Evolutionary conservation across 1,140 invertebrate species (phyloP).

Genomic region (Maniola jurtina): DNA sequence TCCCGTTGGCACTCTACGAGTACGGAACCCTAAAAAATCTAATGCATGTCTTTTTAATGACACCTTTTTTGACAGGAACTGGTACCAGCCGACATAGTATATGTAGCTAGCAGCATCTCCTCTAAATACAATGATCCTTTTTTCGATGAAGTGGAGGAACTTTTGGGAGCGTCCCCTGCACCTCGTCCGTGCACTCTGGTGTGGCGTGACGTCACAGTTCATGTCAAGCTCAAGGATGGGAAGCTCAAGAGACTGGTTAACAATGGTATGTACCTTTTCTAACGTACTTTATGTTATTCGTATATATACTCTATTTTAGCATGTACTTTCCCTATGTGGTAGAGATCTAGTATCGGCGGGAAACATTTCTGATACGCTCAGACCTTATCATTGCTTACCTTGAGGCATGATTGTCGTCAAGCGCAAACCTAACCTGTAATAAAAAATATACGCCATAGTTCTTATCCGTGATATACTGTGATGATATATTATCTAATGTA

Average conservation of each 20-base stretch:
- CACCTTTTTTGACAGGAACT: conserved; percentile 28
- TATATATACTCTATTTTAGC: background rate
- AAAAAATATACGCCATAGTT: too few species aligned
- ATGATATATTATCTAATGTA: too few species aligned
- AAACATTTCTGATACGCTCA: too few species aligned
- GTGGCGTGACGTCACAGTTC: conserved; percentile 87
- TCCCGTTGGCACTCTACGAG: too few species aligned
- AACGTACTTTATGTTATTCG: background rate
- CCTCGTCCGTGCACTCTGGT: conserved; percentile 81
- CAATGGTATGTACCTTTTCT: conserved; percentile 76
- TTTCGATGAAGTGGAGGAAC: conserved; percentile 58
- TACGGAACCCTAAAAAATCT: too few species aligned
- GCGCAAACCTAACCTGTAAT: too few species aligned
- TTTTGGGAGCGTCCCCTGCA: conserved; percentile 44
- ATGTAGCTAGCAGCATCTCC: conserved; percentile 31
- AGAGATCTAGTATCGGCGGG: too few species aligned
- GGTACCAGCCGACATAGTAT: conserved; percentile 26
- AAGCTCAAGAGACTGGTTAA: conserved; percentile 85
- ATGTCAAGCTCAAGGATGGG: conserved; percentile 78
- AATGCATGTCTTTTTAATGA: background rate
- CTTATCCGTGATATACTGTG: too few species aligned
- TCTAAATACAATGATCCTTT: conserved; percentile 38
- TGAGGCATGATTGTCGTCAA: too few species aligned
- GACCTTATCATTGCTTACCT: too few species aligned
- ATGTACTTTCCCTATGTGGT: too few species aligned